Evolutionary conservation across 2,888 invertebrate species (phyloP), one percentile per base, ranked within the genome.

Genomic region (Anoplius nigerrimus): DNA sequence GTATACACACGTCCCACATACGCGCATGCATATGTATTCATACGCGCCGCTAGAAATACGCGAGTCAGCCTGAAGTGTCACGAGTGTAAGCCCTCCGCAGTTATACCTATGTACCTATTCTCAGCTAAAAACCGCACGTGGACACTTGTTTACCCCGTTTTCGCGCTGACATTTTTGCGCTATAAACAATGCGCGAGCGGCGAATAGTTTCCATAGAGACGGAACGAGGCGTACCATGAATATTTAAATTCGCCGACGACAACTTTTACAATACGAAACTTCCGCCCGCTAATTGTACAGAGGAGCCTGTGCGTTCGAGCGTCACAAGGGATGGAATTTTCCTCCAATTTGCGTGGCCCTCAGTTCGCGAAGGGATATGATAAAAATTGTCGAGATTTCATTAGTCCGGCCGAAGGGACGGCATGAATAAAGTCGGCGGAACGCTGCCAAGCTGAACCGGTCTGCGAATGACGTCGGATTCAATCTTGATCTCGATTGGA

Each of bases 211-310:
- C 43, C 64, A 51, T 58, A 34, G 64, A 43, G 43, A 58, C 45
- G 58, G 51, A 42, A 45, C 48, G 51, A 16, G 57, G 43, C 48
- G 16, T 8, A 13, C 34, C 58, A 64, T 64, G 58, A 64, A 64
- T 64, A 64, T 64, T 48, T 64, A 64, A 58, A 24, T 34, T 34
- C 45, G 18, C 21, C n/a, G 45, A 21, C 16, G 45, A 48, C 16
- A 18, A 48, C 48, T 18, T 48, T 16, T 48, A 48, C 48, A 48
- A 48, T 18, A 16, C 48, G n/a, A 16, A 16, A 8, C 48, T 15
- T 45, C 15, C 45, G 45, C 45, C 2, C 45, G 2, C 11, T 16
- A 45, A 45, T 45, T 45, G n/a, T 45, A 11, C 16, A 16, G 45
- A 2, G 6, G 16, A 45, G 45, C n/a, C n/a, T n/a, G 3, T 45